Evolutionary conservation across 1,140 invertebrate genomes (phyloP), one percentile per base, ranked within the genome.

Genomic region (Tetramorium alpestre): DNA sequence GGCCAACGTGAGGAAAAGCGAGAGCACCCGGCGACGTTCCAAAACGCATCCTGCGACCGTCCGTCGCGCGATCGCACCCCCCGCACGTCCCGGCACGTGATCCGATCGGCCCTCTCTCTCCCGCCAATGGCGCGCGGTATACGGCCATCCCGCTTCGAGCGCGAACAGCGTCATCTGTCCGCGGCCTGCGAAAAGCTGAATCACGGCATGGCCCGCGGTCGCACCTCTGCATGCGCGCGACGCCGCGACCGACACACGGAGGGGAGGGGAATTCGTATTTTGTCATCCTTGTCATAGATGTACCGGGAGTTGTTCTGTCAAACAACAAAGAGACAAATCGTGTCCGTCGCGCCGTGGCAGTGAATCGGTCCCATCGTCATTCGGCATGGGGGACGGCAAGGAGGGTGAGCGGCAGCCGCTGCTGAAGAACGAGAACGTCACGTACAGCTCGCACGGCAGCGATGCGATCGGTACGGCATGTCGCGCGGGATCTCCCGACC

Each of bases 321-420:
- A 91, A 91, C 88, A 78, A 73, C 49, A 33, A 33, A 89, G 64
- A 72, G 54, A 28, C n/a, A 67, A 81, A 87, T 56, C 62, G 81
- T 84, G 65, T 49, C 11, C 56, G 77, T 75, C 65, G 64, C n/a
- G 54, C 80, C 67, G 82, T 70, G 49, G 33, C 22, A 70, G 33
- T 54, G 73, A 84, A 58, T 84, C 72, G 33, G 86, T 75, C 54
- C 18, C 69, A n/a, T 22, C 54, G 25, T 76, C 51, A 54, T 22
- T 54, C 87, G 90, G 88, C 88, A 96, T 96, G 95, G 95, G 94
- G 22, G 95, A 96, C 87, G 93, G 93, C 58, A 95, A 95, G 73
- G 95, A 96, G 70, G 92, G 91, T 62, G 96, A 96, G 88, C 95
- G 94, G 69, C 95, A 96, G 80, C 94, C 95, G 47, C 92, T 96